These are phyloP conservation scores for Zaprionus capensis DNA, from an alignment of 1,140 invertebrate genomes.

Conservation along the genomic window DNA sequence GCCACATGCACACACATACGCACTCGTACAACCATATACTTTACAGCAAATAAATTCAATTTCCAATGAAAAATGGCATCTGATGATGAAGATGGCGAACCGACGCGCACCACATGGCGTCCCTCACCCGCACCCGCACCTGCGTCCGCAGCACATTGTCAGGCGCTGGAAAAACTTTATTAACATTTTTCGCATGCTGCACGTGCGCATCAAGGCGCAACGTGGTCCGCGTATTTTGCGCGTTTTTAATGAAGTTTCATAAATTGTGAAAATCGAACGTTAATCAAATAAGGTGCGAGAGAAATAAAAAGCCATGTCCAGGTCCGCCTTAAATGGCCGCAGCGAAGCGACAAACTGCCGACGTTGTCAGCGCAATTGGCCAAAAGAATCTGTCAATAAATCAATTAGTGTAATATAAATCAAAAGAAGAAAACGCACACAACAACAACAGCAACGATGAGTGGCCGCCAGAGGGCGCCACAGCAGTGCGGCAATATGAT, in stretches of 20 bases:
- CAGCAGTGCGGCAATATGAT: slow-evolving; percentile 42
- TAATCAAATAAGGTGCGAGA: slow-evolving; percentile 78
- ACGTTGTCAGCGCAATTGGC: slow-evolving; percentile 59
- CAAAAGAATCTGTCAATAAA: slow-evolving; percentile 76
- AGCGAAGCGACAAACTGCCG: slow-evolving; percentile 68
- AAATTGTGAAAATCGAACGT: slow-evolving; percentile 80
- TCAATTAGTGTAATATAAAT: slow-evolving; percentile 79
- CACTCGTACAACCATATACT: slow-evolving; percentile 2
- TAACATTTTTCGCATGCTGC: slow-evolving; percentile 81
- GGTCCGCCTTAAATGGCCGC: slow-evolving; percentile 67
- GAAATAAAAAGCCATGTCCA: slow-evolving; percentile 49
- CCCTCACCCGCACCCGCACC: neutral
- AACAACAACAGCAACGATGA: neutral
- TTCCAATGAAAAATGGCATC: slow-evolving; percentile 78
- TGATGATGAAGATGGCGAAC: slow-evolving; percentile 75
- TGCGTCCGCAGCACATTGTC: neutral
- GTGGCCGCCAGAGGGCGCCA: slow-evolving; percentile 48
- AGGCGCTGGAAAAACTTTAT: slow-evolving; percentile 67
- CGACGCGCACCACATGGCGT: slow-evolving; percentile 16
- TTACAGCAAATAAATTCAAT: slow-evolving; percentile 74
- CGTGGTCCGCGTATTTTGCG: slow-evolving; percentile 53
- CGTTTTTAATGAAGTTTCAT: slow-evolving; percentile 78
- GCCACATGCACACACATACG: neutral
- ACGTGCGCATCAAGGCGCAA: slow-evolving; percentile 57
- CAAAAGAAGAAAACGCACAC: slow-evolving; percentile 40